These are phyloP conservation scores for Eucriotettix oculatus DNA, from an alignment of 2,888 invertebrate genomes.

Conservation along the genomic window DNA sequence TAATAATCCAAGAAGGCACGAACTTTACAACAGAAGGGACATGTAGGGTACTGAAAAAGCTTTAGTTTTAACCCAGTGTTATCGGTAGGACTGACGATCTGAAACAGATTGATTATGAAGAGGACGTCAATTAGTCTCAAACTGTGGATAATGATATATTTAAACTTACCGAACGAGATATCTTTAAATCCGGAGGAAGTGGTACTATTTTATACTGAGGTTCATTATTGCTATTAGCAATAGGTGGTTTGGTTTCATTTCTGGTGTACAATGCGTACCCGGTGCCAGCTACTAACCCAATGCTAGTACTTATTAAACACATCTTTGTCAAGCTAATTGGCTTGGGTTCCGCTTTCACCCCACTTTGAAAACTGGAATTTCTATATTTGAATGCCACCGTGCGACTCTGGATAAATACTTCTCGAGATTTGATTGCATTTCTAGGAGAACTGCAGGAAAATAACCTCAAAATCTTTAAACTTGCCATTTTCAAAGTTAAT, in stretches of 20 bases:
- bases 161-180: conserved; percentile 29
- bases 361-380: background rate
- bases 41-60: conserved; percentile 91
- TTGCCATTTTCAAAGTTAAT: too few species aligned
- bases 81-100: conserved; percentile 50
- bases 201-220: conserved; percentile 21
- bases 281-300: conserved; percentile 28
- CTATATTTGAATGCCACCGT: background rate
- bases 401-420: too few species aligned
- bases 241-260: conserved; percentile 26
- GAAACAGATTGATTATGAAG: conserved; percentile 17
- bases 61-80: conserved; percentile 56
- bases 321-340: conserved; percentile 8
- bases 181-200: conserved; percentile 19
- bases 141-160: too few species aligned
- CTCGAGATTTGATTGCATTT: too few species aligned
- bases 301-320: conserved; percentile 24
- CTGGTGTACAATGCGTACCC: conserved; percentile 31
- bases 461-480: too few species aligned
- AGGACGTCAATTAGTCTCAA: too few species aligned
- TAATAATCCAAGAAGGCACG: conserved; percentile 80
- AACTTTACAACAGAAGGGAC: conserved; percentile 94
- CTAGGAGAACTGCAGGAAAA: too few species aligned
- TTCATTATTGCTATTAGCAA: conserved; percentile 27
- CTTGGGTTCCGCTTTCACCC: background rate